A percentile compares a stretch with the other conserved stretches of the same genome.
phyloP scores from a whole-genome alignment of 2,113 vertebrate genomes.

The Ranitomeya variabilis region DNA sequence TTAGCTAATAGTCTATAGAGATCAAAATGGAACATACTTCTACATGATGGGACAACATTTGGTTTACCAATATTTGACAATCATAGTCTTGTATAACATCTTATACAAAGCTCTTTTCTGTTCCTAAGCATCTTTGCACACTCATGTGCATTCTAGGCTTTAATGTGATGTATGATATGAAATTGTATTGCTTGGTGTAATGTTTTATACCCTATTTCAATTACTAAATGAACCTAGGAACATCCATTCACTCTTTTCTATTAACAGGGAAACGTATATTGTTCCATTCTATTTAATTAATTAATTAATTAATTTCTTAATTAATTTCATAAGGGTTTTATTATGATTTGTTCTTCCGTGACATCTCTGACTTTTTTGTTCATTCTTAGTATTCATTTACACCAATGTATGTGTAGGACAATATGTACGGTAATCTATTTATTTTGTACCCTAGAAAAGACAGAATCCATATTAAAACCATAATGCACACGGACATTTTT shows the following conservation, averaged over 20 bases:
- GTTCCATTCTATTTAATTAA: neutral
- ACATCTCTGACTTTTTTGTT: constrained; percentile 3
- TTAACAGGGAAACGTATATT: neutral
- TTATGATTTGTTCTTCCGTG: neutral
- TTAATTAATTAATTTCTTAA: constrained; percentile 4
- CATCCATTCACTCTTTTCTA: neutral
- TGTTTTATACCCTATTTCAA: neutral
- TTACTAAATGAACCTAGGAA: neutral
- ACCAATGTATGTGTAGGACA: neutral
- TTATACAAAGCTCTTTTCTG: no score
- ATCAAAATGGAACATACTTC: no score
- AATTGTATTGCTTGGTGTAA: neutral
- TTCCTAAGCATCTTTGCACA: no score
- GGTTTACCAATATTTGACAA: no score
- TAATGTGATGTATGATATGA: no score
- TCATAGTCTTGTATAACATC: no score
- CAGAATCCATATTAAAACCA: constrained; percentile 18
- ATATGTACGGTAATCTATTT: constrained; percentile 6
- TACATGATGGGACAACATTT: no score
- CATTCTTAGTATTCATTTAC: constrained; percentile 3
- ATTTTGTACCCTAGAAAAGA: constrained; percentile 26
- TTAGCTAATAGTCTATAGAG: no score
- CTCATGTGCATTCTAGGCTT: neutral
- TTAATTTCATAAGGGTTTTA: neutral
- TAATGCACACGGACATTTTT: neutral